Percentiles rank a stretch among this genome's conserved stretches.
phyloP scores from a whole-genome alignment of 2,888 invertebrate genomes.

The Nomada hirtipes region DNA sequence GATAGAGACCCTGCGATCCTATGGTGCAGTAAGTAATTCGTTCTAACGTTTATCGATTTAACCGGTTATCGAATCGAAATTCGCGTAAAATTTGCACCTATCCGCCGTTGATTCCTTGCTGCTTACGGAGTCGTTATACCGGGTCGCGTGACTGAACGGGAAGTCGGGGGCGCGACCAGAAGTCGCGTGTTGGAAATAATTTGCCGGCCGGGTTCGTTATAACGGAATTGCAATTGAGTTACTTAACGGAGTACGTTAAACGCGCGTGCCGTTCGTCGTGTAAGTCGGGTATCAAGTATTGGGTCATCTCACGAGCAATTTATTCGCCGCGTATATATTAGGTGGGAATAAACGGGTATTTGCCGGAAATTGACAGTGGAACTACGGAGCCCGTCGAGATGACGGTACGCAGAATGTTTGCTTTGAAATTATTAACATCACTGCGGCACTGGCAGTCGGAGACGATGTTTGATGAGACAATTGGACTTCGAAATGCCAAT shows the following conservation, averaged over 20 bases:
- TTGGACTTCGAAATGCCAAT: too few species aligned
- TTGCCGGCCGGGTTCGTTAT: constrained; percentile 17
- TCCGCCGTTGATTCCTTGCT: not conserved
- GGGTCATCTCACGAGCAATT: too few species aligned
- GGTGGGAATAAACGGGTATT: too few species aligned
- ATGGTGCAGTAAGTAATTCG: constrained; percentile 25
- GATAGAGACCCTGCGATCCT: constrained; percentile 24
- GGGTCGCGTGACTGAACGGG: constrained; percentile 27
- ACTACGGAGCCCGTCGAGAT: too few species aligned
- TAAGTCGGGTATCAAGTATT: too few species aligned
- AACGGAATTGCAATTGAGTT: constrained; percentile 38
- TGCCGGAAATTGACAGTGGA: too few species aligned
- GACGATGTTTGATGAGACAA: too few species aligned
- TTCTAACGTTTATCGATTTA: constrained; percentile 38
- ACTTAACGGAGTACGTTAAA: not conserved
- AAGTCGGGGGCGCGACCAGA: not conserved
- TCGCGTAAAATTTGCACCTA: constrained; percentile 24
- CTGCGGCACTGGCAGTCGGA: too few species aligned
- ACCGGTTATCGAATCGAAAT: constrained; percentile 29
- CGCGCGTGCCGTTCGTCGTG: not conserved
- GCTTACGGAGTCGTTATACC: not conserved
- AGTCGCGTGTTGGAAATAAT: constrained; percentile 47
- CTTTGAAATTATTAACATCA: too few species aligned
- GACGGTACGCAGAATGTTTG: too few species aligned
- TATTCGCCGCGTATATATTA: too few species aligned